Evolutionary conservation across 2,888 invertebrate species (phyloP).

Genomic region (Epistrophella euchroma): DNA sequence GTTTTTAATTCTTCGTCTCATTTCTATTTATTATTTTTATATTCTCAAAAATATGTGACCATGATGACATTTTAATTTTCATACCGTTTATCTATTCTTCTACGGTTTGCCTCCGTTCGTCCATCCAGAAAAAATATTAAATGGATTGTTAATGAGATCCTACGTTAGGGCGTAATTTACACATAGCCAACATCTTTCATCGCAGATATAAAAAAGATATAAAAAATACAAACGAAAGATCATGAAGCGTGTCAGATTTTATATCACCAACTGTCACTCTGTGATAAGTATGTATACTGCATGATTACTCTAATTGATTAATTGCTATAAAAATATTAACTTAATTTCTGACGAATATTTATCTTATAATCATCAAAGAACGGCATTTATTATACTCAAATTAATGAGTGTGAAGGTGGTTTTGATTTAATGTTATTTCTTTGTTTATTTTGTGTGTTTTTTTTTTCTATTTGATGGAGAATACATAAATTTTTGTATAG

Average conservation of each 20-base stretch:
- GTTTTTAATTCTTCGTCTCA: slow-evolving; percentile 7
- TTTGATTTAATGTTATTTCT: neutral
- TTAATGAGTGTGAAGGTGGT: slow-evolving; percentile 10
- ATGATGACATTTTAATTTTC: slow-evolving; percentile 11
- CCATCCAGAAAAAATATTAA: slow-evolving; percentile 5
- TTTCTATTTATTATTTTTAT: slow-evolving; percentile 13
- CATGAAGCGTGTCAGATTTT: slow-evolving; percentile 24
- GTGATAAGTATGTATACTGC: neutral
- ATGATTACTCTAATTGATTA: slow-evolving; percentile 31
- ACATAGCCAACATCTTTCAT: slow-evolving; percentile 18
- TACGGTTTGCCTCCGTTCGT: neutral
- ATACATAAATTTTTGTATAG: neutral
- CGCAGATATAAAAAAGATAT: neutral
- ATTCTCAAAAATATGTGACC: slow-evolving; percentile 4
- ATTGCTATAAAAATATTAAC: slow-evolving; percentile 36
- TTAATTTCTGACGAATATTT: slow-evolving; percentile 36
- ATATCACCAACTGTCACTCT: slow-evolving; percentile 11
- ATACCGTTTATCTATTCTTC: neutral
- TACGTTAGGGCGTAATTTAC: slow-evolving; percentile 25
- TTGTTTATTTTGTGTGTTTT: neutral
- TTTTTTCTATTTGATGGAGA: neutral
- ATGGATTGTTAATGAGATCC: slow-evolving; percentile 33
- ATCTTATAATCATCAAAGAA: slow-evolving; percentile 27
- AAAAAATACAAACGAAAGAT: neutral
- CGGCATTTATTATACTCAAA: slow-evolving; percentile 1